Evolutionary conservation across 2,797 vertebrate species (phyloP).

Genomic region (Aselliscus stoliczkanus): DNA sequence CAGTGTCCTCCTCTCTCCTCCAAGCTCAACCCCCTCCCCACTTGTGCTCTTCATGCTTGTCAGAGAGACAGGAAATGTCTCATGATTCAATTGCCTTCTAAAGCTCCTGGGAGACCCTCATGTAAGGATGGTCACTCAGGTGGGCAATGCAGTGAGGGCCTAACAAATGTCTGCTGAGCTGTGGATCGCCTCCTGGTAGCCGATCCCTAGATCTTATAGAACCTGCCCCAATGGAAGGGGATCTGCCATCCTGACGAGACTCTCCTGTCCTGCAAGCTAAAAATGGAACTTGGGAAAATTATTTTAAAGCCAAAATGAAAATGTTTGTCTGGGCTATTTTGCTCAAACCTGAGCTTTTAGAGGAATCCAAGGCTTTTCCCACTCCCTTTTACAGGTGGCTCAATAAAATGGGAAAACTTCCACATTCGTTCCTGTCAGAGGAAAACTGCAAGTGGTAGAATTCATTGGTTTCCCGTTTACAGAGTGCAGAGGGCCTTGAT

Average conservation of each 20-base stretch:
- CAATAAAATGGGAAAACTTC: background rate
- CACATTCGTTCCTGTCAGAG: background rate
- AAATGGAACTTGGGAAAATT: background rate
- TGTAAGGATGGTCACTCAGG: background rate
- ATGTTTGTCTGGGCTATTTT: background rate
- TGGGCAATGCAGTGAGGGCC: background rate
- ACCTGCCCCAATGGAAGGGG: background rate
- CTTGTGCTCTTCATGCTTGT: too few species aligned
- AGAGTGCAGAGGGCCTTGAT: background rate
- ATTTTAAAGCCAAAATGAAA: background rate
- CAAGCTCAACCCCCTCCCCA: accelerated
- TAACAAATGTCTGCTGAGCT: background rate
- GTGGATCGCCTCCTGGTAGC: background rate
- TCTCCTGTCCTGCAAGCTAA: background rate
- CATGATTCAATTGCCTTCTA: background rate
- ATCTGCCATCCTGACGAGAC: background rate
- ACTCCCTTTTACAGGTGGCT: background rate
- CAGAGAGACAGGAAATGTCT: background rate
- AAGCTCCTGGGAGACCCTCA: background rate
- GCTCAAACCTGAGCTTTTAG: background rate
- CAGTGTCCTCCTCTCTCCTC: background rate
- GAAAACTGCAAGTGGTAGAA: background rate
- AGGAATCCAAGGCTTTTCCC: background rate
- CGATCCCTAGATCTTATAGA: background rate
- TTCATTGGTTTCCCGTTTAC: background rate